phyloP scores from a whole-genome alignment of 2,888 invertebrate species.

The Ceriagrion tenellum region DNA sequence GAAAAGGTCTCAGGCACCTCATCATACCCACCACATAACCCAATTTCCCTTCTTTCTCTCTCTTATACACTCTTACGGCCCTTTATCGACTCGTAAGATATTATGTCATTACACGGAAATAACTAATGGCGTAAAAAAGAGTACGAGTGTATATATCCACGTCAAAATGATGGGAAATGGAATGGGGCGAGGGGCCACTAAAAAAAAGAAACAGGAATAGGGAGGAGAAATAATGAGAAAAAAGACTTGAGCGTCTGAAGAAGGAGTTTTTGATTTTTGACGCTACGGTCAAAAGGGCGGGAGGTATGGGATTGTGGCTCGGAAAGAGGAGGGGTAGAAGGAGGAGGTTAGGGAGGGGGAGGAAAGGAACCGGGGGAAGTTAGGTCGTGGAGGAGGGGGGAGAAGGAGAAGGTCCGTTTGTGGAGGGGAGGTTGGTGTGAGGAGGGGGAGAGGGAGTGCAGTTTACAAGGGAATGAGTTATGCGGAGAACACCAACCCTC shows the following conservation, averaged over 20 bases:
- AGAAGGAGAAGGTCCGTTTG: neutral
- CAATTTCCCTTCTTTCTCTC: neutral
- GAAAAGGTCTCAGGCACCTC: neutral
- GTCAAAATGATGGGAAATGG: neutral
- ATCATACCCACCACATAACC: neutral
- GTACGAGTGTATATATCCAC: neutral
- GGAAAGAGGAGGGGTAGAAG: neutral
- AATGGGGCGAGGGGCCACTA: neutral
- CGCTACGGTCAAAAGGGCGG: neutral
- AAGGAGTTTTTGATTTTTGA: neutral
- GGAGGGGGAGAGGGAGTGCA: neutral
- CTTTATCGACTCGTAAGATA: conserved; percentile 29
- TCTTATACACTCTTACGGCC: neutral
- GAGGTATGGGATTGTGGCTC: too few species aligned
- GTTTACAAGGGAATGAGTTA: conserved; percentile 66
- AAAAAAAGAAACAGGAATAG: neutral
- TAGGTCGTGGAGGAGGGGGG: neutral
- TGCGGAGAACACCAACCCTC: conserved; percentile 56
- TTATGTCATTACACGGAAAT: conserved; percentile 54
- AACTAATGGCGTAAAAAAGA: conserved; percentile 46
- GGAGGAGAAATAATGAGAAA: neutral
- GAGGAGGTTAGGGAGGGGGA: too few species aligned
- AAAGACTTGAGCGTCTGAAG: neutral
- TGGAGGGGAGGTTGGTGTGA: neutral
- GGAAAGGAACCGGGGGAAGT: neutral